phyloP scores from a whole-genome alignment of 1,140 invertebrate species.

The Brachionus calyciflorus region DNA sequence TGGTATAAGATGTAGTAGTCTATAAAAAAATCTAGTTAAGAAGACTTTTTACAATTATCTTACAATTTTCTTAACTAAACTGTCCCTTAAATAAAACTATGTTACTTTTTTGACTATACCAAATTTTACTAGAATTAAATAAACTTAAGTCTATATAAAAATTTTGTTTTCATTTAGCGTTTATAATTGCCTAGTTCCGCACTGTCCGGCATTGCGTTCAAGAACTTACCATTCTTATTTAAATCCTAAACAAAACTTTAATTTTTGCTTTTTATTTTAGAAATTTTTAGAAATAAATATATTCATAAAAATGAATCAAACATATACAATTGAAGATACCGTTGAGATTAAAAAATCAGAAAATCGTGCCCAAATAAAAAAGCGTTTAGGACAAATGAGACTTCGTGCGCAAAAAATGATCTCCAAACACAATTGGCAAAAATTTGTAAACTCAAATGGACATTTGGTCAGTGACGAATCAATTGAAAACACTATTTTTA shows the following conservation, averaged over 20 bases:
- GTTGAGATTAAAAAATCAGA: conserved; percentile 19
- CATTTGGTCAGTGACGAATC: conserved; percentile 1
- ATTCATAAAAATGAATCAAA: conserved; percentile 31
- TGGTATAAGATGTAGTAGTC: no score
- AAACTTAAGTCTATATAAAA: conserved; percentile 28
- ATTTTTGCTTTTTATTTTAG: conserved; percentile 2
- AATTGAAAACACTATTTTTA: neutral
- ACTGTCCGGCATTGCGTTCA: conserved; percentile 12
- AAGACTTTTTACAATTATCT: conserved; percentile 36
- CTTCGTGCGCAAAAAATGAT: neutral
- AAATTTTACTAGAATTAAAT: conserved; percentile 26
- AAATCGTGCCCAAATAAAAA: neutral
- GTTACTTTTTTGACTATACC: neutral
- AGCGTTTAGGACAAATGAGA: conserved; percentile 4
- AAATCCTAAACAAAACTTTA: neutral
- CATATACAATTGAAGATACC: conserved; percentile 17
- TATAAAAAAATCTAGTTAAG: conserved; percentile 23
- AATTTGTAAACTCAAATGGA: neutral
- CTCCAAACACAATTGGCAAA: conserved; percentile 21
- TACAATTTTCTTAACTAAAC: conserved; percentile 1
- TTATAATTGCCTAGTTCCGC: conserved; percentile 11
- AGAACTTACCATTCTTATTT: no score
- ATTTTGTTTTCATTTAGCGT: conserved; percentile 40
- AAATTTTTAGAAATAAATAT: neutral
- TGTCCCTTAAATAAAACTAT: conserved; percentile 18